These are phyloP conservation scores for Lacerta viridis DNA, from an alignment of 2,797 vertebrate genomes.

Conservation along the genomic window DNA sequence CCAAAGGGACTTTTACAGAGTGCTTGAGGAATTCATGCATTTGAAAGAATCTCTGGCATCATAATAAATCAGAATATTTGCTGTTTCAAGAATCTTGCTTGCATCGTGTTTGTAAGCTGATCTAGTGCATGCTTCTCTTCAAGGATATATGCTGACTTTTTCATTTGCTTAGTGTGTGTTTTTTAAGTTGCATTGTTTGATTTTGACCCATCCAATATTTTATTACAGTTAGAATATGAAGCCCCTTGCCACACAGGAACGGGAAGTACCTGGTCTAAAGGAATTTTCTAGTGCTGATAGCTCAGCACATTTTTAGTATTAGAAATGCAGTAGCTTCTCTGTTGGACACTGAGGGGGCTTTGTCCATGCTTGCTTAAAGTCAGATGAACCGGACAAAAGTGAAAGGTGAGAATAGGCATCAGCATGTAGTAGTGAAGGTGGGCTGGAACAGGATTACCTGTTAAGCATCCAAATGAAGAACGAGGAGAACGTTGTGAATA, in stretches of 20 bases:
- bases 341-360: neutral
- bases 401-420: neutral
- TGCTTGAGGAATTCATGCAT: neutral
- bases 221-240: neutral
- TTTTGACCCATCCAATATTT: neutral
- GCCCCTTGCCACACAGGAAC: neutral
- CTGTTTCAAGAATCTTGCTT: neutral
- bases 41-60: slow-evolving; percentile 2
- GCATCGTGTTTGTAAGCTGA: neutral
- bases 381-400: neutral
- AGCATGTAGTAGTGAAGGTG: neutral
- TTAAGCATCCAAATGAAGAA: slow-evolving; percentile 11
- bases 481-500: neutral
- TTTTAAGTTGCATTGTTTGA: neutral
- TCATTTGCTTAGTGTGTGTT: no score
- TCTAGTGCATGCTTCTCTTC: neutral
- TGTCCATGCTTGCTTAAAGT: neutral
- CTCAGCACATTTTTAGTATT: neutral
- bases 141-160: neutral
- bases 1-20: neutral
- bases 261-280: neutral
- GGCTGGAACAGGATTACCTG: neutral
- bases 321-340: neutral
- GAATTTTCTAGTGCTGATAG: neutral
- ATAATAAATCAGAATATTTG: neutral